Base-by-base conservation (phyloP, 2,888 invertebrate genomes). In the Druceiella hillmani region DNA sequence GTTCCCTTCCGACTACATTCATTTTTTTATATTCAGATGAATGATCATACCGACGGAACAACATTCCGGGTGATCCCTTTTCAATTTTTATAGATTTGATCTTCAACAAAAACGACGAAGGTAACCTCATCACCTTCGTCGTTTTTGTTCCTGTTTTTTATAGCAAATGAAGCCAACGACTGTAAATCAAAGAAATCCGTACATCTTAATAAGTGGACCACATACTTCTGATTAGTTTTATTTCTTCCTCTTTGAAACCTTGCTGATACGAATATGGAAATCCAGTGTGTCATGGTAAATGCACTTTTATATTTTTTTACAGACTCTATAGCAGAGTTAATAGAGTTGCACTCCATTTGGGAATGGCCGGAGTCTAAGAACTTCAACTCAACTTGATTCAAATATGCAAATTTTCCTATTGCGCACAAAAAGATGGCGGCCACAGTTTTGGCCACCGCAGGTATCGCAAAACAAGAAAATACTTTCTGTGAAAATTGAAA, bases 281-380 rank as follows among this genome's bases (percentile, higher is more conserved):
- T 14, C 40, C 40, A 40, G 14, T 40, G 31, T 7, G 7, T 40
- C 40, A 40, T 40, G 36, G 14, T 24, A 12, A 32, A 39, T 13
- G 37, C 37, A 33, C 22, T 37, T 40, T 37, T 40, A n/a, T 40
- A 31, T 33, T 34, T 40, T 27, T 29, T 31, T 12, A 35, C 42
- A 20, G 28, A 25, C 14, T 41, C 37, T 20, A 41, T 41, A 22
- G 36, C 36, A 20, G 30, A 36, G 11, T 27, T n/a, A n/a, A 27
- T 27, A 5, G 27, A 27, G 7, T 27, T 12, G 10, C 27, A 27
- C 11, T 30, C 36, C 30, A 36, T 36, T 11, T 30, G 26, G 2
- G n/a, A n/a, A n/a, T n/a, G n/a, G n/a, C n/a, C n/a, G n/a, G n/a
- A n/a, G n/a, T n/a, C n/a, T n/a, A n/a, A n/a, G n/a, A n/a, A n/a